phyloP scores from a whole-genome alignment of 2,888 invertebrate species.

The Drosophila trichaetosa region DNA sequence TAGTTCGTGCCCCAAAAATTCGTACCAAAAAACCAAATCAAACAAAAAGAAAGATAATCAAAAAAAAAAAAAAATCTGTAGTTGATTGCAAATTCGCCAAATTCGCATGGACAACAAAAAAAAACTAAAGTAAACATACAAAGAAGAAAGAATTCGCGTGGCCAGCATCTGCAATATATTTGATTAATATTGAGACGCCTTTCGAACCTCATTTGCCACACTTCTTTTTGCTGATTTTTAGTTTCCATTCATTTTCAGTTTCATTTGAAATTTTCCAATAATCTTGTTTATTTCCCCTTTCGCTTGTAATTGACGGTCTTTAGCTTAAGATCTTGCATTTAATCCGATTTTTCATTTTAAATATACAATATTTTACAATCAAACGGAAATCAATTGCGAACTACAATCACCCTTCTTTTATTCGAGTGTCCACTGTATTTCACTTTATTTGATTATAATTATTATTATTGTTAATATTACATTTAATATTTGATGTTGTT shows the following conservation, averaged over 20 bases:
- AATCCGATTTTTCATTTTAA: background rate
- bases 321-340: background rate
- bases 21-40: slow-evolving; percentile 1
- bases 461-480: background rate
- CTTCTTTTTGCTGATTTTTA: background rate
- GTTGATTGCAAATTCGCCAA: slow-evolving; percentile 41
- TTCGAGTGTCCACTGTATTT: background rate
- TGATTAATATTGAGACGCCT: background rate
- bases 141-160: slow-evolving; percentile 4
- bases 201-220: background rate
- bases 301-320: too few species aligned
- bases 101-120: slow-evolving; percentile 44
- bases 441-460: background rate
- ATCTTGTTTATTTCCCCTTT: background rate
- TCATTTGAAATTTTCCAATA: background rate
- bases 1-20: slow-evolving; percentile 51
- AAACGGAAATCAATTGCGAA: background rate
- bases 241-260: background rate
- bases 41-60: slow-evolving; percentile 3
- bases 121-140: background rate
- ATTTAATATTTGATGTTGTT: background rate
- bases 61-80: slow-evolving; percentile 28
- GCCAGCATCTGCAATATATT: slow-evolving; percentile 14
- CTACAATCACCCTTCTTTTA: background rate
- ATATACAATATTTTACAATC: background rate